A percentile compares a stretch with the other conserved stretches of the same genome.
Evolutionary conservation across 2,888 invertebrate species (phyloP).

Genomic region (Agrochola litura): DNA sequence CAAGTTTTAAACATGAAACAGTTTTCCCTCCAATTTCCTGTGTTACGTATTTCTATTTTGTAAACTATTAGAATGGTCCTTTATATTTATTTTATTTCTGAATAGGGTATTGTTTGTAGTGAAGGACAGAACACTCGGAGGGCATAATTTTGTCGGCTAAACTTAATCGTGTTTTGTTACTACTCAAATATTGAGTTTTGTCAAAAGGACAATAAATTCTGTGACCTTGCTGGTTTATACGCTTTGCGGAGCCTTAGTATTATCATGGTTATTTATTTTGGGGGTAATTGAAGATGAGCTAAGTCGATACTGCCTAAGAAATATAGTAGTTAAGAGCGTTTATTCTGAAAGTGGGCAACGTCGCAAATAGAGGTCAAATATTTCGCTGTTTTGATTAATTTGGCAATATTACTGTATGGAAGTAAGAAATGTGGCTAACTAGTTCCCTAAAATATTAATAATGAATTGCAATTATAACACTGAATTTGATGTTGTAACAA

Average conservation of each 20-base stretch:
- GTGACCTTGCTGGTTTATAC: slow-evolving; percentile 17
- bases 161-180: slow-evolving; percentile 42
- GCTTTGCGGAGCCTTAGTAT: slow-evolving; percentile 4
- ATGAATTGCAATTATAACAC: no score
- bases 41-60: background rate
- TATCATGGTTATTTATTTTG: slow-evolving; percentile 10
- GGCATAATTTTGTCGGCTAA: slow-evolving; percentile 25
- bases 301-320: background rate
- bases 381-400: no score
- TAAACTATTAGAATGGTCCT: background rate
- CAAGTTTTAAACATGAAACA: slow-evolving; percentile 17
- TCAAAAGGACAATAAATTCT: slow-evolving; percentile 20
- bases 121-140: slow-evolving; percentile 4
- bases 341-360: no score
- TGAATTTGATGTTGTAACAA: no score
- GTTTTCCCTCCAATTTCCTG: slow-evolving; percentile 6
- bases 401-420: no score
- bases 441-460: no score
- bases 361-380: no score
- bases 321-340: no score
- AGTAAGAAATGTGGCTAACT: no score
- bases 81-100: slow-evolving; percentile 23
- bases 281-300: background rate
- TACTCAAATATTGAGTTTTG: slow-evolving; percentile 44
- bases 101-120: slow-evolving; percentile 33